These are phyloP conservation scores for Dinoponera quadriceps DNA, from an alignment of 1,140 invertebrate genomes.

Conservation along the genomic window DNA sequence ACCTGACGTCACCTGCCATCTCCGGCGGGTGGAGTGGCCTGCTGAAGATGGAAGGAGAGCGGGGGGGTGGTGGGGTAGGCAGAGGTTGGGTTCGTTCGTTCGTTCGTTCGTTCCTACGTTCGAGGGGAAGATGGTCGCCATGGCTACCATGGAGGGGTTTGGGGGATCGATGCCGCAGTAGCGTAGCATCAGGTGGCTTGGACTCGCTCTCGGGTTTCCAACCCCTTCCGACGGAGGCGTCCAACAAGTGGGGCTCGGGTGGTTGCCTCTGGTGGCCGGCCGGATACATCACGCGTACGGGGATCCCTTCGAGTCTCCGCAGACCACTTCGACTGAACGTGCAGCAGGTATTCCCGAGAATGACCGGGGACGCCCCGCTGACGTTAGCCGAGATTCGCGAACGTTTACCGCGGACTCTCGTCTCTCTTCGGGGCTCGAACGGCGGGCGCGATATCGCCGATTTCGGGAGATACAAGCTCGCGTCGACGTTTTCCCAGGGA, in stretches of 20 bases:
- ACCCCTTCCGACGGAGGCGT: conserved; percentile 66
- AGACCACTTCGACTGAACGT: conserved; percentile 8
- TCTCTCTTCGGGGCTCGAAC: neutral
- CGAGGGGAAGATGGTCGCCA: conserved; percentile 79
- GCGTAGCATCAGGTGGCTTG: conserved; percentile 83
- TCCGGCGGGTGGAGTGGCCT: neutral
- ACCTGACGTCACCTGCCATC: conserved; percentile 75
- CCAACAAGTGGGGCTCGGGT: conserved; percentile 82
- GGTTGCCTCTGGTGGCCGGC: conserved; percentile 33
- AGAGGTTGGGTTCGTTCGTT: conserved; percentile 25
- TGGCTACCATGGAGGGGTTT: conserved; percentile 79
- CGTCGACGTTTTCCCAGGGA: no score
- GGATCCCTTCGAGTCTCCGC: conserved; percentile 10
- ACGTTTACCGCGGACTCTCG: neutral
- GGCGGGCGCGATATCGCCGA: neutral
- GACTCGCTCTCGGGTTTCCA: conserved; percentile 61
- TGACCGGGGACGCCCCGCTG: neutral
- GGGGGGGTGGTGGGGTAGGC: conserved; percentile 31
- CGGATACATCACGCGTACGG: conserved; percentile 39
- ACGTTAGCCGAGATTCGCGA: conserved; percentile 24
- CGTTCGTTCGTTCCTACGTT: conserved; percentile 55
- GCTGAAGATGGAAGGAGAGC: conserved; percentile 3
- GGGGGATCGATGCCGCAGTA: conserved; percentile 84
- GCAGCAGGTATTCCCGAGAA: neutral
- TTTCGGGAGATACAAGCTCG: no score